Conservation (phyloP, 2,888 invertebrate species). For the Drosophila bunnanda region DNA sequence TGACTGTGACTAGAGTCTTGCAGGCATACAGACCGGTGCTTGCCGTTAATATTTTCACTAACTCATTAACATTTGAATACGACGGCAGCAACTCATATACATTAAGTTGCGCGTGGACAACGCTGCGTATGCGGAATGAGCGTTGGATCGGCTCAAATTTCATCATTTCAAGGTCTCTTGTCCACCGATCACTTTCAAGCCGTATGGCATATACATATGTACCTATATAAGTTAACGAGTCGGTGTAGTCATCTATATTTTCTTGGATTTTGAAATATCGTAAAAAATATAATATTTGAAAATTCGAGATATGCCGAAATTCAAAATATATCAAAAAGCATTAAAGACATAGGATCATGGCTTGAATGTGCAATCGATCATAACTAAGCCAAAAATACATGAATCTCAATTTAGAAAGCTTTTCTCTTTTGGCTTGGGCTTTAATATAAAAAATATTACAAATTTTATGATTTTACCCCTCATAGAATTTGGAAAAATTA, state of each 20-base stretch:
- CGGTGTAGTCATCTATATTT: not conserved
- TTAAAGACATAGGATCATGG: too few relatives aligned
- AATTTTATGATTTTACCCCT: too few relatives aligned
- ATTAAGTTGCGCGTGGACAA: constrained; percentile 60
- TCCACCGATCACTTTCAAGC: not conserved
- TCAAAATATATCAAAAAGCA: not conserved
- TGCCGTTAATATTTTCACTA: constrained; percentile 63
- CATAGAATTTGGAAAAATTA: too few relatives aligned
- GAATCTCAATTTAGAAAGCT: too few relatives aligned
- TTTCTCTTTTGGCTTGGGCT: too few relatives aligned
- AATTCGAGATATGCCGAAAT: not conserved
- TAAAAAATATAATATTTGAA: not conserved
- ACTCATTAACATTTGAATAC: constrained; percentile 80
- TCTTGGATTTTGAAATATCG: not conserved
- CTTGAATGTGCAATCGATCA: too few relatives aligned
- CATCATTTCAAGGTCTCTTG: constrained; percentile 54
- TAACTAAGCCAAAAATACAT: too few relatives aligned
- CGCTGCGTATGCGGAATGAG: constrained; percentile 68
- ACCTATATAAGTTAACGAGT: not conserved
- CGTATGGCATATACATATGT: not conserved
- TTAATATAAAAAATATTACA: too few relatives aligned
- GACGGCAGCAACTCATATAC: constrained; percentile 57
- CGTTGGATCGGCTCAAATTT: constrained; percentile 53
- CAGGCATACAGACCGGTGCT: constrained; percentile 6
- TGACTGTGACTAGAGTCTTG: constrained; percentile 28